Evolutionary conservation across 2,888 invertebrate genomes (phyloP), one percentile per base, ranked within the genome.

Genomic region (Andrena bicolor): DNA sequence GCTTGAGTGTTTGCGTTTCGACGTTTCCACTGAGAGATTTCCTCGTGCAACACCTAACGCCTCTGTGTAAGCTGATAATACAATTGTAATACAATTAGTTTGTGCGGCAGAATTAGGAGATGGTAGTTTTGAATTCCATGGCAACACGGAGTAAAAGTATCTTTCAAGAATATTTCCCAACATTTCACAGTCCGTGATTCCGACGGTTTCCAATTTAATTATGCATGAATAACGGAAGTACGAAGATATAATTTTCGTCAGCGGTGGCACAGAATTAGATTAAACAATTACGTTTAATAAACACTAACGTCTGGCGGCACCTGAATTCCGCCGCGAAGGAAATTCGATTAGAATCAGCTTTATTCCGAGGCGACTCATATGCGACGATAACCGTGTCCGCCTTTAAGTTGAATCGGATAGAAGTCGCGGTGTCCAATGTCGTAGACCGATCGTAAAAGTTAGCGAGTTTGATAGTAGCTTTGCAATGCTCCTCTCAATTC

Each of bases 391-490:
- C 70, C 32, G 32, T 66, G 73, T 48, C 70, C 72, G 69, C 61
- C 63, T 76, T 65, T 66, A 77, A 69, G 61, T 72, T 35, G 72
- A 64, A 28, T 53, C 64, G 16, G n/a, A 69, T 64, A 56, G 70
- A 68, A 61, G 61, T 80, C 69, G 71, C 80, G 60, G 81, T 76
- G 66, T 65, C 81, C 77, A 85, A 76, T 66, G 72, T 72, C 79
- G 79, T 77, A 56, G 80, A 78, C 76, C 76, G 82, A 53, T 86
- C 88, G 85, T 88, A 88, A 88, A 88, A 88, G 88, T 88, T 88
- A 87, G 87, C 81, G 73, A 81, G 79, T 83, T 84, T 61, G 86
- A 88, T 86, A 80, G 82, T 74, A 88, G 80, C 73, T 66, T 78
- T 79, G 73, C 72, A 83, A 80, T 79, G 80, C 86, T 82, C 68